Evolutionary conservation across 1,140 invertebrate species (phyloP).

Genomic region (Drosophila pseudoananassae): DNA sequence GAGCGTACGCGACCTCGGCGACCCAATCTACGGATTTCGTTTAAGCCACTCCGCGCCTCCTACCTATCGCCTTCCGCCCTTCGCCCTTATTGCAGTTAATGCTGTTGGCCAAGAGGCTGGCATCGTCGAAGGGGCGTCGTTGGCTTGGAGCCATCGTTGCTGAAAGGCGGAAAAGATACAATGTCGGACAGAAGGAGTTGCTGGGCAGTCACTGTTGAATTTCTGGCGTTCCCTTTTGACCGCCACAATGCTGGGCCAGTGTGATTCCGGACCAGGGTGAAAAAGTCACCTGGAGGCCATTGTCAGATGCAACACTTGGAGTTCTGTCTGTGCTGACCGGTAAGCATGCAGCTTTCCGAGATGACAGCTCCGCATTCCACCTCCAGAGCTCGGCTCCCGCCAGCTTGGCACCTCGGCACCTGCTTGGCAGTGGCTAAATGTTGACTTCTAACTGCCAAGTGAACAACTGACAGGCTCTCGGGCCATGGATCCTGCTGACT

Average conservation of each 20-base stretch:
- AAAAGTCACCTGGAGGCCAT: conserved; percentile 48
- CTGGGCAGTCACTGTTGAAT: neutral
- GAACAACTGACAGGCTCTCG: conserved; percentile 67
- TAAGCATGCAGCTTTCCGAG: neutral
- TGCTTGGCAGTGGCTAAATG: conserved; percentile 43
- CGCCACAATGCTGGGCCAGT: conserved; percentile 2
- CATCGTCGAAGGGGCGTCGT: neutral
- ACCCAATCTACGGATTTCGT: conserved; percentile 65
- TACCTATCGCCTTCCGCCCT: conserved; percentile 11
- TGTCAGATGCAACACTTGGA: conserved; percentile 48
- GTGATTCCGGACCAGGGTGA: conserved; percentile 26
- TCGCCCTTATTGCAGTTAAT: conserved; percentile 29
- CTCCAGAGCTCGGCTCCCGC: neutral
- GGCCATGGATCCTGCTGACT: conserved; percentile 43
- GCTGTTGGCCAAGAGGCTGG: neutral
- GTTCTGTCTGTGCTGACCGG: conserved; percentile 30
- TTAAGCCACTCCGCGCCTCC: conserved; percentile 59
- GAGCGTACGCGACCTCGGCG: conserved; percentile 39
- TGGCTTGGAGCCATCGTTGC: neutral
- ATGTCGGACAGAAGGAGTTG: neutral
- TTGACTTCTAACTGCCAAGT: conserved; percentile 41
- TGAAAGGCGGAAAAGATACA: conserved; percentile 9
- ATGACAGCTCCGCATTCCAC: conserved; percentile 6
- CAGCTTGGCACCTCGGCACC: conserved; percentile 33
- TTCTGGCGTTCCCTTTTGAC: conserved; percentile 13